Base-by-base conservation (phyloP, 2,888 invertebrate species). In the Meteorus cinctellus region DNA sequence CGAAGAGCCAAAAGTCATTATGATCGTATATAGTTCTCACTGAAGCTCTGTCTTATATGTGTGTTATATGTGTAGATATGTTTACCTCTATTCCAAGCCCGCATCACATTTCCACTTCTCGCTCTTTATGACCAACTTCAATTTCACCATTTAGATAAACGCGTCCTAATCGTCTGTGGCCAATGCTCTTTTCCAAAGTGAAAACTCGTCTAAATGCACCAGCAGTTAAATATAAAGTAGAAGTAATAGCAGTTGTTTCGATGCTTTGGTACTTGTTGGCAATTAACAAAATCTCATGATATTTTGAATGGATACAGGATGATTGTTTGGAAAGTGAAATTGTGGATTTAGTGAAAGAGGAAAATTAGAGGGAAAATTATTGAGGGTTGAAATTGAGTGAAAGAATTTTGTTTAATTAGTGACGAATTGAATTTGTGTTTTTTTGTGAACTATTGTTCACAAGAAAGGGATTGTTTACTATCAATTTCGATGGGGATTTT, bases 101-200 rank as follows among this genome's bases (percentile, higher is more conserved):
- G 8, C 36, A 27, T 41, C 62, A 63, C 45, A 71, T 70, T 65
- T 72, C 51, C 63, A 51, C n/a, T 70, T 55, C 19, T 16, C 4
- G 48, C 59, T 70, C 81, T 82, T 82, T 81, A 81, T 76, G 76
- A 78, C 72, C 66, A 74, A 71, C 80, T 82, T 75, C 31, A 77
- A 74, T 78, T 82, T 84, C 81, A 74, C 80, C 82, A 83, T 85
- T 83, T 83, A 83, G 85, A 85, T 85, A 84, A 84, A 82, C 78
- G 77, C 29, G 36, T 36, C n/a, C 19, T 4, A 41, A 34, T 27
- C 45, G 48, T 48, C 27, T 5, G 16, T 29, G 67, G 5, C 12
- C n/a, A 65, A 65, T 60, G 55, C 19, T 41, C 31, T 72, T 72
- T 60, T 60, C 14, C 8, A 36, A 51, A 72, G 72, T 72, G 72